A percentile compares a stretch with the other conserved stretches of the same genome.
Conservation (phyloP, 2,888 invertebrate species). For the Allygus modestus region DNA sequence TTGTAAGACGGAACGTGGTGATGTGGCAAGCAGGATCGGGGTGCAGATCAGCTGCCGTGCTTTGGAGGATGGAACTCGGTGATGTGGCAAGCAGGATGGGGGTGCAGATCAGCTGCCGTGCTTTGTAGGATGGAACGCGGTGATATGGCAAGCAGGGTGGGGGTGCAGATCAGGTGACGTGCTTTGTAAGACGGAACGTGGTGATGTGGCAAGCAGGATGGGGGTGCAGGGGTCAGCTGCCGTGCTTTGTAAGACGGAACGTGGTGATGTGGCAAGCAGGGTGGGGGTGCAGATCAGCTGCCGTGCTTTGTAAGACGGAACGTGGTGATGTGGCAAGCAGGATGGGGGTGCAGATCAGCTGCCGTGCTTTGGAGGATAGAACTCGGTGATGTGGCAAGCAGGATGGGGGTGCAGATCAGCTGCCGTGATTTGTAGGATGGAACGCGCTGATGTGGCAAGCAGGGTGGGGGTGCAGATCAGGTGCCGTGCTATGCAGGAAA, state of each 20-base stretch:
- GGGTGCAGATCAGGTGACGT: neutral
- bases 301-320: neutral
- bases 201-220: too few relatives aligned
- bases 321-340: neutral
- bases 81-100: neutral
- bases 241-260: too few relatives aligned
- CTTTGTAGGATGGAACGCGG: neutral
- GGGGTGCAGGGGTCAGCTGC: too few relatives aligned
- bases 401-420: neutral
- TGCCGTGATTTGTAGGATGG: neutral
- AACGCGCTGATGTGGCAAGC: neutral
- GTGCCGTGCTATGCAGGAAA: conserved; percentile 59
- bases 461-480: conserved; percentile 20
- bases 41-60: neutral
- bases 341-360: neutral
- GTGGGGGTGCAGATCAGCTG: neutral
- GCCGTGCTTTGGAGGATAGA: neutral
- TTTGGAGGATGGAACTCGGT: neutral
- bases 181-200: neutral
- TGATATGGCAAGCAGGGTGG: neutral
- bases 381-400: neutral
- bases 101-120: neutral
- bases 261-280: too few relatives aligned
- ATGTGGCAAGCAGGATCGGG: neutral
- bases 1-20: neutral